A percentile compares a stretch with the other conserved stretches of the same genome.
phyloP scores from a whole-genome alignment of 2,113 vertebrate genomes.

The Scartelaos histophorus region DNA sequence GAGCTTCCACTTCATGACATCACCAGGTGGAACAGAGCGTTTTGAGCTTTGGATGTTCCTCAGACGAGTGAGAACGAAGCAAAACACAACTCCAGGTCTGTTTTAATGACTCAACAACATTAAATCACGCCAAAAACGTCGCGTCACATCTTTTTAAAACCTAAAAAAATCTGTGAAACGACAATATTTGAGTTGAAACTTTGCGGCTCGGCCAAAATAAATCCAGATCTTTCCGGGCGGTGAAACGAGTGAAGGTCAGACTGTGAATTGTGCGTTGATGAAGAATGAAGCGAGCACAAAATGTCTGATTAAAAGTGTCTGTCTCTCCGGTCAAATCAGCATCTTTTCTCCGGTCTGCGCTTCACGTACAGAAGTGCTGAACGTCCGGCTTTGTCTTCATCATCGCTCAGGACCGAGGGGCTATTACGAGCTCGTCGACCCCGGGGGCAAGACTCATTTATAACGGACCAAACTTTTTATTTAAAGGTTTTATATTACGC shows the following conservation, averaged over 20 bases:
- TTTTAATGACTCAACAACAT: too few relatives aligned
- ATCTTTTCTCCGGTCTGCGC: neutral
- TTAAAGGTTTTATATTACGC: too few relatives aligned
- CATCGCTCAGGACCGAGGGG: neutral
- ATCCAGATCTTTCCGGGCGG: neutral
- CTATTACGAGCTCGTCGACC: neutral
- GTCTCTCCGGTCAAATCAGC: neutral
- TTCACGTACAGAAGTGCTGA: neutral
- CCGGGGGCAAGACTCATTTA: neutral
- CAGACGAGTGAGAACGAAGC: too few relatives aligned
- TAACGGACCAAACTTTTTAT: neutral
- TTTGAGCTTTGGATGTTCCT: too few relatives aligned
- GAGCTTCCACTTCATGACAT: too few relatives aligned
- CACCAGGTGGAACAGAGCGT: too few relatives aligned
- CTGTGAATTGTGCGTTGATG: neutral
- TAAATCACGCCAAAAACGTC: too few relatives aligned
- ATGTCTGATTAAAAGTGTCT: neutral
- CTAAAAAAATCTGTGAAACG: too few relatives aligned
- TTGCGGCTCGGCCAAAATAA: neutral
- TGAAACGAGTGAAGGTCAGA: slow-evolving; percentile 3
- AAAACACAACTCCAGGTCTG: too few relatives aligned
- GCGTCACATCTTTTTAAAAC: too few relatives aligned
- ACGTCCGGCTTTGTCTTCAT: neutral
- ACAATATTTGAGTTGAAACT: too few relatives aligned
- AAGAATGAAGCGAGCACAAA: slow-evolving; percentile 4